Evolutionary conservation across 2,113 vertebrate genomes (phyloP).

Genomic region (Mormoops blainvillei): DNA sequence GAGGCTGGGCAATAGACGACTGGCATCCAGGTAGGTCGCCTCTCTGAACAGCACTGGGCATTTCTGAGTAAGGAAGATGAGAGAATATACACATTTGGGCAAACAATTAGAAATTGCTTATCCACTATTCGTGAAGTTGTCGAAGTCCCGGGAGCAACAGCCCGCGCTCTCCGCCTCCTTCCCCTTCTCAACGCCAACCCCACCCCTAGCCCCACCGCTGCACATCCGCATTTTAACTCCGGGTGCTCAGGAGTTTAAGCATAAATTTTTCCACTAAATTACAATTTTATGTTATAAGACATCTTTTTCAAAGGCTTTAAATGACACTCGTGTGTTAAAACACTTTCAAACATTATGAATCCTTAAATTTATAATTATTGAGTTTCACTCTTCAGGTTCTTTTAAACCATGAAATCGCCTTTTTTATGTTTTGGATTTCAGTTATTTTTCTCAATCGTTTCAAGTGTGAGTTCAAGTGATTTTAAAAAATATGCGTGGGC

Average conservation of each 20-base stretch:
- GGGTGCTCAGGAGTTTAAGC: neutral
- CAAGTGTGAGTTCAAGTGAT: neutral
- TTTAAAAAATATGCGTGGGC: neutral
- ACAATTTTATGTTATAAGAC: neutral
- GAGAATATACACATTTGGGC: neutral
- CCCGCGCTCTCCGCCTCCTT: no score
- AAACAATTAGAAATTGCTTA: neutral
- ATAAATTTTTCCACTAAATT: neutral
- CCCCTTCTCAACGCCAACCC: neutral
- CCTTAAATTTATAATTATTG: neutral
- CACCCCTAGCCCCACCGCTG: neutral
- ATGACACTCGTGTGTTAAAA: neutral
- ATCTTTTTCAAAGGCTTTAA: slow-evolving; percentile 10
- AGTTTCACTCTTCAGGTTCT: neutral
- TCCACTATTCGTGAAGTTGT: neutral
- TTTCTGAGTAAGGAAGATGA: neutral
- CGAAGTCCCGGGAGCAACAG: neutral
- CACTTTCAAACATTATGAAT: neutral
- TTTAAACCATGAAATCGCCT: neutral
- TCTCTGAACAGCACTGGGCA: neutral
- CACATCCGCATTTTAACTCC: neutral
- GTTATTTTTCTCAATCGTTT: neutral
- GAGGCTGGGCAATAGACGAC: neutral
- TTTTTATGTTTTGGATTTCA: neutral
- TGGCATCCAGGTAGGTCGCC: neutral